Evolutionary conservation across 2,113 vertebrate genomes (phyloP), one percentile per base, ranked within the genome.

Genomic region (Eurypyga helias): DNA sequence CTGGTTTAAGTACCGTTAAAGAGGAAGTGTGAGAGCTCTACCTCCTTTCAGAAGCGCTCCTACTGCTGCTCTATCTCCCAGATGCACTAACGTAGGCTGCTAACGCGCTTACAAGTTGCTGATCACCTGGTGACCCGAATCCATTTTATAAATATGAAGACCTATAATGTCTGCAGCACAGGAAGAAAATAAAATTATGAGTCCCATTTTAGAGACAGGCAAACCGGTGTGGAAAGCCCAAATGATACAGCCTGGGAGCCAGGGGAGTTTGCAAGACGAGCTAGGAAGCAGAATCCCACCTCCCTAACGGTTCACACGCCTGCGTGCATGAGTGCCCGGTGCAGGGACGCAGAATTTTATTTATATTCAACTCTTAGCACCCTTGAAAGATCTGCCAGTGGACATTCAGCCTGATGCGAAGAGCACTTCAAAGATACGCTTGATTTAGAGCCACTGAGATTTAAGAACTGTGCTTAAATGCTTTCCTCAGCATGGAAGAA

Each of bases 331-430:
- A 46, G 11, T 1, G 11, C 34, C 70, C 11, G 28, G 1, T 8
- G 58, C 3, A 13, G 23, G 18, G 1, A 9, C 6, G 2, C 2
- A 8, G 0, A 2, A 23, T n/a, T 58, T 29, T 33, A 36, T 43
- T 43, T 11, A 10, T 10, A 26, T 5, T 25, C 23, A 26, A 29
- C 26, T 75, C 33, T 71, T 10, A 28, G 43, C 33, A 31, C 9
- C 46, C 28, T 57, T 17, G 15, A 57, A 83, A 70, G 52, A 60
- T 49, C 18, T 69, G 66, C 58, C 83, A 29, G 36, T 1, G 4
- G 84, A 29, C 64, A 8, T 7, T 17, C 2, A 1, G 55, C 57
- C 13, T 13, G 69, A 3, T 34, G 67, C 80, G 62, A 66, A 41
- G 36, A 76, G 48, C 69, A 36, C 60, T 90, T 77, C 17, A 38